Conservation (phyloP, 2,888 invertebrate species). For the Thymelicus acteon region DNA sequence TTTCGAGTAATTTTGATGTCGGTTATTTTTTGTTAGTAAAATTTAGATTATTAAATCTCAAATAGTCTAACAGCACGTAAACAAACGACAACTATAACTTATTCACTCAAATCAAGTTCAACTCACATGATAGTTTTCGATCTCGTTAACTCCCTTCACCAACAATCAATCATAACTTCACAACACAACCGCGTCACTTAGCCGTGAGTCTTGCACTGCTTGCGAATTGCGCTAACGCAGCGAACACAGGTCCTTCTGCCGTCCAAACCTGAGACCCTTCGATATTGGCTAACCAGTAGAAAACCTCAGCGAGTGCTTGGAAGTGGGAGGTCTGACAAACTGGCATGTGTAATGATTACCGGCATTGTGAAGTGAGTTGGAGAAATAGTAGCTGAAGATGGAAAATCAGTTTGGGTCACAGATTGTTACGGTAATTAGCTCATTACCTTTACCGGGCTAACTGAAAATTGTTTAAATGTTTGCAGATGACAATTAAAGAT, state of each 20-base stretch:
- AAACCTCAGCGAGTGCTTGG: background rate
- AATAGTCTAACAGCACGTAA: too few species aligned
- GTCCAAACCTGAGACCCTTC: background rate
- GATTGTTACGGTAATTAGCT: too few species aligned
- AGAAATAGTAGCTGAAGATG: conserved; percentile 1
- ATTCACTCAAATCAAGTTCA: background rate
- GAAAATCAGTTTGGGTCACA: background rate
- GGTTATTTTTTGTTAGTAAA: too few species aligned
- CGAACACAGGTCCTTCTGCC: background rate
- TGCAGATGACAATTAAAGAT: too few species aligned
- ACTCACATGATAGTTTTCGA: background rate
- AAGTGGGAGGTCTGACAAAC: conserved; percentile 2
- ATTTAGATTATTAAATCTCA: too few species aligned
- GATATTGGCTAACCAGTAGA: background rate
- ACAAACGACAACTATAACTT: too few species aligned
- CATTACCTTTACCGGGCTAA: too few species aligned
- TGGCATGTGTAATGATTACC: background rate
- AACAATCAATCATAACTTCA: conserved; percentile 1
- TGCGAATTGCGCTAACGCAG: conserved; percentile 5
- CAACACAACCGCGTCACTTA: conserved; percentile 11
- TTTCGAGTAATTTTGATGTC: too few species aligned
- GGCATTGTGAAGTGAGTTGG: background rate
- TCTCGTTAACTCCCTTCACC: conserved; percentile 1
- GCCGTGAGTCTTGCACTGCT: conserved; percentile 4
- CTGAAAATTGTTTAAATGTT: too few species aligned